A percentile compares a stretch with the other conserved stretches of the same genome.
These are phyloP conservation scores for Ctenopoma multispine DNA, from an alignment of 2,797 vertebrate species.

Conservation along the genomic window DNA sequence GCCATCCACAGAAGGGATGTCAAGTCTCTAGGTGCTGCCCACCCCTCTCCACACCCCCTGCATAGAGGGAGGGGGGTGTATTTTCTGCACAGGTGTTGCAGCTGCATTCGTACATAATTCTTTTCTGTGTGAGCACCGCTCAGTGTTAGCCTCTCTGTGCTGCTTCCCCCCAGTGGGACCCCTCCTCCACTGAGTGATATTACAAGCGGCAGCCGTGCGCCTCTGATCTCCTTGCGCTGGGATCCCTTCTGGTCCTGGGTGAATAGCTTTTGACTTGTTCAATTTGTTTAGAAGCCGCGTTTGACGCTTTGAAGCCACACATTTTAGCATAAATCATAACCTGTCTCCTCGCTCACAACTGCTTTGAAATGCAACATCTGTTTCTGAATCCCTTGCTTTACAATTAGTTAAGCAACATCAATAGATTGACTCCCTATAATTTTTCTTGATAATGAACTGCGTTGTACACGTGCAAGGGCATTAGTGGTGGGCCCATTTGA, in stretches of 20 bases:
- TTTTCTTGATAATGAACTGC: constrained; percentile 84
- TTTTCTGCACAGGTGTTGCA: constrained; percentile 84
- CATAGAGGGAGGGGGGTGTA: constrained; percentile 45
- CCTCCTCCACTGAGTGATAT: constrained; percentile 88
- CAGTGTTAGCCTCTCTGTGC: constrained; percentile 78
- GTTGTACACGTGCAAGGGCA: constrained; percentile 71
- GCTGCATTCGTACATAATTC: constrained; percentile 82
- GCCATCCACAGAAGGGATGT: constrained; percentile 83
- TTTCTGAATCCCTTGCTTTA: constrained; percentile 87
- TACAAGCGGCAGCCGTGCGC: constrained; percentile 87
- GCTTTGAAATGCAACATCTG: constrained; percentile 92
- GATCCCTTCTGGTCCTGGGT: constrained; percentile 85
- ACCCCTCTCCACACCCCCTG: constrained; percentile 73
- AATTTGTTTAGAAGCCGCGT: constrained; percentile 91
- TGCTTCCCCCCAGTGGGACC: constrained; percentile 80
- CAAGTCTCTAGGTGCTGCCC: constrained; percentile 85
- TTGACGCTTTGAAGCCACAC: constrained; percentile 90
- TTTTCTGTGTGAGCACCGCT: constrained; percentile 73
- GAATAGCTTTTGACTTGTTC: constrained; percentile 92
- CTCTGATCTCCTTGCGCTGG: constrained; percentile 86
- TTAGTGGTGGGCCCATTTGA: constrained; percentile 59
- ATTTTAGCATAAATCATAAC: constrained; percentile 93
- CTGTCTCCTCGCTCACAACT: constrained; percentile 86
- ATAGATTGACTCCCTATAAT: constrained; percentile 86
- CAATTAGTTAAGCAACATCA: constrained; percentile 89